Conservation (phyloP, 53 echinoderm and acorn worm genomes). For the Astropecten irregularis region DNA sequence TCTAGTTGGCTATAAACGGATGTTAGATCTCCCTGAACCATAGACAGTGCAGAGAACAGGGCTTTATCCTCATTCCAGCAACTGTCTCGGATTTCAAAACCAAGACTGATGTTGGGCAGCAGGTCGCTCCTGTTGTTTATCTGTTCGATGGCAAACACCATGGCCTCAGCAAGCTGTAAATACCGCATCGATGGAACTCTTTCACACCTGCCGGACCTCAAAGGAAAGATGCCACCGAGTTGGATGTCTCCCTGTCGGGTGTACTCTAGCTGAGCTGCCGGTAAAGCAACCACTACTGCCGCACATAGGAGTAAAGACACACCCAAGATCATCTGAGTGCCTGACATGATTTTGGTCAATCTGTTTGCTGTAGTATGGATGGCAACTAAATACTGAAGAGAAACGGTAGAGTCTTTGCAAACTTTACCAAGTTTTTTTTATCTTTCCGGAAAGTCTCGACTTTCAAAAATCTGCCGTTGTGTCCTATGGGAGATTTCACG, state of each 20-base stretch:
- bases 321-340: too few relatives aligned
- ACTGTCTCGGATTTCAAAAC: background rate
- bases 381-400: too few relatives aligned
- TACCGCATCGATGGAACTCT: background rate
- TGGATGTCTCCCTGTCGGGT: background rate
- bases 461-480: too few relatives aligned
- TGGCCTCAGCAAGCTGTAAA: conserved; percentile 11
- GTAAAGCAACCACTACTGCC: background rate
- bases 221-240: conserved; percentile 1
- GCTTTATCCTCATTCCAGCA: background rate
- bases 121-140: background rate
- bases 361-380: too few relatives aligned
- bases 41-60: background rate
- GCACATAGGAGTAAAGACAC: too few relatives aligned
- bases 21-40: background rate
- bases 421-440: too few relatives aligned
- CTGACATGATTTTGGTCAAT: too few relatives aligned
- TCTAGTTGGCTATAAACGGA: too few relatives aligned
- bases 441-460: too few relatives aligned
- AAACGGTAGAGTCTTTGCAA: too few relatives aligned
- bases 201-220: background rate
- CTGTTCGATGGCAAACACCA: background rate
- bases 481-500: too few relatives aligned
- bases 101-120: background rate
- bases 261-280: background rate